Conservation (phyloP, 2,888 invertebrate genomes). For the Tenthredo distinguenda region DNA sequence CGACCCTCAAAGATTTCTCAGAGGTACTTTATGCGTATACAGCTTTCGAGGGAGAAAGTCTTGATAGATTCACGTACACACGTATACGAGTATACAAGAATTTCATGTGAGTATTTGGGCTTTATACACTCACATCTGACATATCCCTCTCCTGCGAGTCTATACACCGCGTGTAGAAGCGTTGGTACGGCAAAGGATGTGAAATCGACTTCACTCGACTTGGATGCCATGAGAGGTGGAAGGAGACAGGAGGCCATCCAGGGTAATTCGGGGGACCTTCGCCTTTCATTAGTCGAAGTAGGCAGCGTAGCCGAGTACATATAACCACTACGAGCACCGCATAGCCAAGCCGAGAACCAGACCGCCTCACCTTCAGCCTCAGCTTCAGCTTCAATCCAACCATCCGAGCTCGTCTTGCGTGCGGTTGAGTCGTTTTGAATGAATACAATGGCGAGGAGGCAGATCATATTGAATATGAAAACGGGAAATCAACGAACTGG, state of each 20-base stretch:
- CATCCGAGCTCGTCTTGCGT: conserved; percentile 75
- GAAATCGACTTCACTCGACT: conserved; percentile 48
- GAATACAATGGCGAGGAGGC: conserved; percentile 76
- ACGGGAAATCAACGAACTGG: conserved; percentile 77
- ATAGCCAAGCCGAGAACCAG: conserved; percentile 45
- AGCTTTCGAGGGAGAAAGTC: conserved; percentile 8
- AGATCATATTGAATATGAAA: conserved; percentile 78
- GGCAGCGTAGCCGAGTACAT: conserved; percentile 62
- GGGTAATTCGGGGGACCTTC: conserved; percentile 74
- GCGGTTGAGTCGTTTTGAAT: conserved; percentile 78
- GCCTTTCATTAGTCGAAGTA: conserved; percentile 78
- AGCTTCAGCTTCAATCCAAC: conserved; percentile 60
- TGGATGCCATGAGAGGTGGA: conserved; percentile 22
- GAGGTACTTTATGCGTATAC: background rate
- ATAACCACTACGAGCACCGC: conserved; percentile 61
- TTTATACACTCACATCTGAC: background rate
- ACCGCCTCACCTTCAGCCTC: conserved; percentile 25
- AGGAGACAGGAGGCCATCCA: conserved; percentile 55
- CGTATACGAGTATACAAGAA: background rate
- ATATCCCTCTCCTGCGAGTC: background rate
- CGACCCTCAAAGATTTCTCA: conserved; percentile 60
- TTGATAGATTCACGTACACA: background rate
- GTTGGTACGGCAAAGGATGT: conserved; percentile 49
- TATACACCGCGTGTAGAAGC: conserved; percentile 14
- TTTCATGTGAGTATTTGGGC: background rate